Evolutionary conservation across 2,113 vertebrate species (phyloP), one percentile per base, ranked within the genome.

Genomic region (Labeo rohita): DNA sequence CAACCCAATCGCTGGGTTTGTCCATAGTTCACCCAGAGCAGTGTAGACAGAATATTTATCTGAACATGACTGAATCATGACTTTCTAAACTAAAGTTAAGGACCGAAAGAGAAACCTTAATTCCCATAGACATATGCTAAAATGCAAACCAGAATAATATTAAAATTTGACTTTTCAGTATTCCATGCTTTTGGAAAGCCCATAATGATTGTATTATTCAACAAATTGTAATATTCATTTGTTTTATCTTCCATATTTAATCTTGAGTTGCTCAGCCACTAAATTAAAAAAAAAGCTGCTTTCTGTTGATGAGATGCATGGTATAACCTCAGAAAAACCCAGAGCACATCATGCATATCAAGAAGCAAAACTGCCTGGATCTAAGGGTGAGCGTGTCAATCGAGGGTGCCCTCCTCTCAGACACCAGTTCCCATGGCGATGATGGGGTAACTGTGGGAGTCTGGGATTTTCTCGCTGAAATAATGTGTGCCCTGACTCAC

Each of bases 361-460:
- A 43, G 66, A 70, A 72, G 81, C 47, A 70, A 72, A 81, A 56
- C 8, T 72, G 80, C n/a, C 49, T 52, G 47, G 65, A 50, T 82
- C 65, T 54, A 23, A 56, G 66, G 65, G 81, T 73, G 34, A 83
- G 36, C 49, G 8, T 56, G 66, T 73, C 50, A 56, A 4, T 54
- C 12, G 28, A 79, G 77, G 66, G 66, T 83, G 45, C 50, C 49
- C 81, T 83, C 5, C 11, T 73, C 66, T 83, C 66, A 54, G 7
- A n/a, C 50, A n/a, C 18, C 50, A 59, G 81, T 83, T 83, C 66
- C 81, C 81, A 83, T 83, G 81, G 81, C 18, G 50, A 83, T 83
- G 16, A 43, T 83, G 66, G 63, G 65, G 45, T 81, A 50, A 54
- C 81, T 39, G 66, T 39, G 10, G 81, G 34, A 72, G 49, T 83